A percentile compares a stretch with the other conserved stretches of the same genome.
phyloP scores from a whole-genome alignment of 2,797 vertebrate species.

The Gobio occitaniae region DNA sequence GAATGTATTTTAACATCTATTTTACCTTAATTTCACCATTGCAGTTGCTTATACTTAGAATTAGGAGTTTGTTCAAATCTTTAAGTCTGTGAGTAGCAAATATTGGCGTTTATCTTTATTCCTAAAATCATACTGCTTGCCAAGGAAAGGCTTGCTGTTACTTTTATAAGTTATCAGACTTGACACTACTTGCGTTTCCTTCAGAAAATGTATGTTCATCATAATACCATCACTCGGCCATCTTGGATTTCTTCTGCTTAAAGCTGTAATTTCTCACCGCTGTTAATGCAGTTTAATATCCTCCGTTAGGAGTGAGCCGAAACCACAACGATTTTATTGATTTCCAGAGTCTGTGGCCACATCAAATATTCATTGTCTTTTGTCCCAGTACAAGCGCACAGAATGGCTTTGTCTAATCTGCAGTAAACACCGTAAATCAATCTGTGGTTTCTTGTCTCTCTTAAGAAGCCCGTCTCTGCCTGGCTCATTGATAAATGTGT shows the following conservation, averaged over 20 bases:
- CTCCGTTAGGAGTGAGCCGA: background rate
- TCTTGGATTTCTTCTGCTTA: constrained; percentile 16
- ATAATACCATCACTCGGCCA: background rate
- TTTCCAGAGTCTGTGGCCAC: constrained; percentile 65
- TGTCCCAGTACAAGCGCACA: constrained; percentile 61
- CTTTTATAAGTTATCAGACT: background rate
- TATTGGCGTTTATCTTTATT: background rate
- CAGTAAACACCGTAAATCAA: constrained; percentile 54
- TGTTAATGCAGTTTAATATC: constrained; percentile 6
- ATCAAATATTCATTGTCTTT: constrained; percentile 70
- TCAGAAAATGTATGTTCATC: background rate
- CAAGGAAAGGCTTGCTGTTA: background rate
- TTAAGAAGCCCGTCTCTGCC: background rate
- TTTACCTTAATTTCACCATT: background rate
- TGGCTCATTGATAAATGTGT: background rate
- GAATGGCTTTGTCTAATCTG: constrained; percentile 54
- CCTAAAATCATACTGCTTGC: background rate
- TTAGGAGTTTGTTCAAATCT: too few species aligned
- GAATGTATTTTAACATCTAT: background rate
- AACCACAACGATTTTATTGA: constrained; percentile 61
- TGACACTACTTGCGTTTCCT: background rate
- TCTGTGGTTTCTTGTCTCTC: constrained; percentile 18
- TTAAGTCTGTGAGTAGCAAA: background rate
- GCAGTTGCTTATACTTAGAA: background rate
- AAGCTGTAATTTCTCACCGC: background rate